Conservation (phyloP, 2,113 vertebrate genomes). For the Thinocorus orbignyianus region DNA sequence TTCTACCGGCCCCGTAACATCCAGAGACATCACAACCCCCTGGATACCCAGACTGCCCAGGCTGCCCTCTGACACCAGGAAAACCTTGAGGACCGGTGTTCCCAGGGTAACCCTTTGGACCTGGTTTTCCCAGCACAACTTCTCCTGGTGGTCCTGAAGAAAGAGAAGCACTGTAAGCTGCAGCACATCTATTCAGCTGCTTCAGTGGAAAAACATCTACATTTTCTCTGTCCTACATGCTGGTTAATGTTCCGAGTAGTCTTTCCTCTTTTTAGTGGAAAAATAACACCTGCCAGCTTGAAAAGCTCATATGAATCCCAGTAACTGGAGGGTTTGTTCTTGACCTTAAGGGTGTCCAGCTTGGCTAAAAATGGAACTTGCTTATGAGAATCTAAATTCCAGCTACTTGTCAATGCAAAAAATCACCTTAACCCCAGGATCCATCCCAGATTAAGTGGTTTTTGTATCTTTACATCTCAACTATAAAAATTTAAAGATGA, state of each 20-base stretch:
- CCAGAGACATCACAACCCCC: slow-evolving; percentile 82
- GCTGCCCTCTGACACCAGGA: slow-evolving; percentile 73
- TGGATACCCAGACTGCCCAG: slow-evolving; percentile 78
- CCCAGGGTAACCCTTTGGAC: slow-evolving; percentile 78
- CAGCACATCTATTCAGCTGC: background rate
- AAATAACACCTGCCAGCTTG: background rate
- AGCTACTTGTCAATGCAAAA: background rate
- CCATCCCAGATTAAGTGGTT: rapidly evolving
- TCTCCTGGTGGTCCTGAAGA: slow-evolving; percentile 80
- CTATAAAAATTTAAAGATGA: background rate
- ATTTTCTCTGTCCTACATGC: background rate
- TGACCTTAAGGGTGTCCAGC: background rate
- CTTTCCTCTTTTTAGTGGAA: background rate
- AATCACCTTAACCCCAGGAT: background rate
- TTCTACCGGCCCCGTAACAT: slow-evolving; percentile 61
- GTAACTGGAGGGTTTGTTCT: background rate
- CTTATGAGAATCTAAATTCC: background rate
- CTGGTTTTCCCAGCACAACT: slow-evolving; percentile 74
- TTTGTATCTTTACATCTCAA: background rate
- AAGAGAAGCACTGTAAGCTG: background rate
- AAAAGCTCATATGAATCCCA: background rate
- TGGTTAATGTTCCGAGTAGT: background rate
- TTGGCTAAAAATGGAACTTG: background rate
- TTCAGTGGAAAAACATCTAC: background rate
- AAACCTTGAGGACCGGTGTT: slow-evolving; percentile 72